Evolutionary conservation across 2,888 invertebrate species (phyloP).

Genomic region (Nephrotoma appendiculata): DNA sequence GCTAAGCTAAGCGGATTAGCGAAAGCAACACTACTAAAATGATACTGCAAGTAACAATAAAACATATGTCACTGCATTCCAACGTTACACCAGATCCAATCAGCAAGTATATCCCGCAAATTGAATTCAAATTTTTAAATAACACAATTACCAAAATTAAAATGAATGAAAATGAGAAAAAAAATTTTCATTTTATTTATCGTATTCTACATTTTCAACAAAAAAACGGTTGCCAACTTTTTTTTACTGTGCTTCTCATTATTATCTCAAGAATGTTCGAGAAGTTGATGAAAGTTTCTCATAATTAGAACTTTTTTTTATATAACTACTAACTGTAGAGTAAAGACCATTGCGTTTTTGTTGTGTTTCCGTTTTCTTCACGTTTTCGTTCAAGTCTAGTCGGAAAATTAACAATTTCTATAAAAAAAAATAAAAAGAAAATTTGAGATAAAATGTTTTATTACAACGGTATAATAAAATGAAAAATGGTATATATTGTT

Average conservation of each 20-base stretch:
- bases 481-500: not conserved
- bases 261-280: not conserved
- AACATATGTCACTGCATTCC: not conserved
- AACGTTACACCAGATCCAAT: not conserved
- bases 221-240: not conserved
- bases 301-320: not conserved
- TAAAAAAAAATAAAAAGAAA: not conserved
- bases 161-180: not conserved
- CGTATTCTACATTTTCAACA: not conserved
- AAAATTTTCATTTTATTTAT: not conserved
- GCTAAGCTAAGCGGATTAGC: too few species aligned
- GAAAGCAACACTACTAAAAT: too few species aligned
- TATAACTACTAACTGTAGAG: not conserved
- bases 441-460: not conserved
- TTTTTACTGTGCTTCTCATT: not conserved
- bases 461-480: not conserved
- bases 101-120: not conserved
- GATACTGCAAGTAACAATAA: not conserved
- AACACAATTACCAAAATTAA: not conserved
- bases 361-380: not conserved
- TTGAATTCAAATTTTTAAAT: not conserved
- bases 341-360: not conserved
- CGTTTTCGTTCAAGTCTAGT: not conserved
- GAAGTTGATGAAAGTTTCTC: not conserved
- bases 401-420: not conserved